These are phyloP conservation scores for Drosophila melanica DNA, from an alignment of 1,140 invertebrate species.

Conservation along the genomic window DNA sequence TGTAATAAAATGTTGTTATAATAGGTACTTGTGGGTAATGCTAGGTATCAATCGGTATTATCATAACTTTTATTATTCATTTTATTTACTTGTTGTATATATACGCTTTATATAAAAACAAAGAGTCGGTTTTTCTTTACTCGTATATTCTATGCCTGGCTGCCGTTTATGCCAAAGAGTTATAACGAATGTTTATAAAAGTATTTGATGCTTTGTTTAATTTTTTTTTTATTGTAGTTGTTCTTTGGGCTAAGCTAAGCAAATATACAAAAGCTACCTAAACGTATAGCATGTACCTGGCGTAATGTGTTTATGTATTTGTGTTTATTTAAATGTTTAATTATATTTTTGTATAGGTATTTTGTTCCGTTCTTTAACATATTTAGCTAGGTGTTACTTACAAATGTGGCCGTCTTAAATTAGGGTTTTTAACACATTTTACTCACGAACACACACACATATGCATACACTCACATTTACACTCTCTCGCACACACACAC, in stretches of 20 bases:
- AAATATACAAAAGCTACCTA: conserved; percentile 80
- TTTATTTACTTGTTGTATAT: conserved; percentile 6
- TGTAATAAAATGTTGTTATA: conserved; percentile 73
- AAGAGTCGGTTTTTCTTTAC: conserved; percentile 30
- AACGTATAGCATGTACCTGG: conserved; percentile 57
- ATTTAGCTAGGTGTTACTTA: conserved; percentile 71
- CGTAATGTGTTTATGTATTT: conserved; percentile 25
- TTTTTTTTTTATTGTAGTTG: conserved; percentile 15
- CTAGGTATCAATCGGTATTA: conserved; percentile 58
- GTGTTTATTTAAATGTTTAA: conserved; percentile 62
- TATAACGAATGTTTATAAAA: conserved; percentile 68
- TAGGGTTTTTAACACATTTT: conserved; percentile 41
- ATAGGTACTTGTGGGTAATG: conserved; percentile 76
- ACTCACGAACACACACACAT: conserved; percentile 13
- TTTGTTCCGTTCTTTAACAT: conserved; percentile 63
- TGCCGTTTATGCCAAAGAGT: conserved; percentile 24
- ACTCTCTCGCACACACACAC: conserved; percentile 16
- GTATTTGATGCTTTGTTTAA: conserved; percentile 42
- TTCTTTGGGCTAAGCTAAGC: conserved; percentile 67
- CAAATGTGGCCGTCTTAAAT: conserved; percentile 73
- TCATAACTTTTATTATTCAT: conserved; percentile 30
- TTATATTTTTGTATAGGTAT: conserved; percentile 53
- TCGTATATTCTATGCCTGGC: conserved; percentile 37
- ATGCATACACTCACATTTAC: conserved; percentile 7
- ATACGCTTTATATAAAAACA: conserved; percentile 55